Evolutionary conservation across 2,113 vertebrate genomes (phyloP).

Genomic region (Hydrochoerus hydrochaeris): DNA sequence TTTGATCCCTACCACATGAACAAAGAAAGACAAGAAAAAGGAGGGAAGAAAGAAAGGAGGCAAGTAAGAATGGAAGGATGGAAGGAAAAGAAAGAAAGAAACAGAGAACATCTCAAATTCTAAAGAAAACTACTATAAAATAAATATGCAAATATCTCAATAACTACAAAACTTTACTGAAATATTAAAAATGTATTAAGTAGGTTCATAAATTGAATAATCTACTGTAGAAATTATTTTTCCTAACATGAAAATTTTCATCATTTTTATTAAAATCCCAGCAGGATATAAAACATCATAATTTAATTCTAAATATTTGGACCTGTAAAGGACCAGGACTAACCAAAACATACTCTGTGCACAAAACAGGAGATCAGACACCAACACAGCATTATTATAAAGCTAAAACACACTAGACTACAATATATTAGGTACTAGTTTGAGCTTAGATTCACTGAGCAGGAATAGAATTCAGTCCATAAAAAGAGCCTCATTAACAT

Average conservation of each 20-base stretch:
- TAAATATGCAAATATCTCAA: not conserved
- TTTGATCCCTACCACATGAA: not conserved
- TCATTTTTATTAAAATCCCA: not conserved
- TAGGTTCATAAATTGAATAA: not conserved
- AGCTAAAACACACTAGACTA: fast-evolving
- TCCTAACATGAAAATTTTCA: not conserved
- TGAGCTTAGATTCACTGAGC: not conserved
- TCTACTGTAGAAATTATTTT: not conserved
- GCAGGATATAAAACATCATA: no score
- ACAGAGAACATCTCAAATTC: not conserved
- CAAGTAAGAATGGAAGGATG: not conserved
- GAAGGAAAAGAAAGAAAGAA: not conserved
- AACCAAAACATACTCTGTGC: not conserved
- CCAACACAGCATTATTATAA: not conserved
- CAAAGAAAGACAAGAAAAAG: not conserved
- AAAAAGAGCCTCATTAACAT: not conserved
- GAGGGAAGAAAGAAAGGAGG: not conserved
- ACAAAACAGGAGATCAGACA: not conserved
- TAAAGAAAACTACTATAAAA: not conserved
- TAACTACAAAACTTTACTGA: not conserved
- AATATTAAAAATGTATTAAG: not conserved
- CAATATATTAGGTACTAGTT: not conserved
- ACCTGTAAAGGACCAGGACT: not conserved
- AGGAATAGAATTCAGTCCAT: not conserved
- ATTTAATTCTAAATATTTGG: not conserved